Evolutionary conservation across 2,888 invertebrate species (phyloP).

Genomic region (Dioctria rufipes): DNA sequence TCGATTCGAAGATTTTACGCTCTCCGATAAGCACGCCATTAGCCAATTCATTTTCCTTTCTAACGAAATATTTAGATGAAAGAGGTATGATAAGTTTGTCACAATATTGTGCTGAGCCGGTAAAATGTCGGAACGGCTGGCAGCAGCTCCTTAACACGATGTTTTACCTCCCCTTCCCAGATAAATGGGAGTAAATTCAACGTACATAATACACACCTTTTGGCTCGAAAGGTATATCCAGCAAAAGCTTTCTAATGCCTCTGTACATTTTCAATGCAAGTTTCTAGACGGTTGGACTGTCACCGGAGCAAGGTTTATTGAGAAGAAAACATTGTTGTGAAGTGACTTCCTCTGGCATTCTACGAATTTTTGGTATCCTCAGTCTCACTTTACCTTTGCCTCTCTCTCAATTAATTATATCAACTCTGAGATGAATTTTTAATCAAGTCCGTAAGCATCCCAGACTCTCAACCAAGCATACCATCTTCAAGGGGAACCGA

Average conservation of each 20-base stretch:
- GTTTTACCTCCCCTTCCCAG: conserved; percentile 8
- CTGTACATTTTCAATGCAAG: background rate
- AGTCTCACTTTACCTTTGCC: background rate
- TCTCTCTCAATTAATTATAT: conserved; percentile 37
- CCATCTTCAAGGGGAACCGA: conserved; percentile 7
- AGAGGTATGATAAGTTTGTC: conserved; percentile 53
- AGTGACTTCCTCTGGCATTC: too few species aligned
- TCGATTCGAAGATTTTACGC: conserved; percentile 37
- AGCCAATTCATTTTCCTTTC: conserved; percentile 52
- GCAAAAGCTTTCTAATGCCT: background rate
- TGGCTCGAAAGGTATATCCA: background rate
- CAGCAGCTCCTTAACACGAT: conserved; percentile 26
- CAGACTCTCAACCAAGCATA: background rate
- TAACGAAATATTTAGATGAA: conserved; percentile 53
- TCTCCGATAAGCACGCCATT: conserved; percentile 54
- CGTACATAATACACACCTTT: background rate
- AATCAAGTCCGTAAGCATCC: conserved; percentile 39
- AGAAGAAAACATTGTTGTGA: background rate
- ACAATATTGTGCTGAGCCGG: conserved; percentile 44
- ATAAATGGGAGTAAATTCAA: background rate
- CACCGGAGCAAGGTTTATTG: background rate
- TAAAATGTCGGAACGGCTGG: background rate
- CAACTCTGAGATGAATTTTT: conserved; percentile 52
- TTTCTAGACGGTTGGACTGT: background rate
- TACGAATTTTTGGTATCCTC: background rate